These are phyloP conservation scores for Mormyrus proboscirostris DNA, from an alignment of 2,797 vertebrate genomes.

Conservation along the genomic window DNA sequence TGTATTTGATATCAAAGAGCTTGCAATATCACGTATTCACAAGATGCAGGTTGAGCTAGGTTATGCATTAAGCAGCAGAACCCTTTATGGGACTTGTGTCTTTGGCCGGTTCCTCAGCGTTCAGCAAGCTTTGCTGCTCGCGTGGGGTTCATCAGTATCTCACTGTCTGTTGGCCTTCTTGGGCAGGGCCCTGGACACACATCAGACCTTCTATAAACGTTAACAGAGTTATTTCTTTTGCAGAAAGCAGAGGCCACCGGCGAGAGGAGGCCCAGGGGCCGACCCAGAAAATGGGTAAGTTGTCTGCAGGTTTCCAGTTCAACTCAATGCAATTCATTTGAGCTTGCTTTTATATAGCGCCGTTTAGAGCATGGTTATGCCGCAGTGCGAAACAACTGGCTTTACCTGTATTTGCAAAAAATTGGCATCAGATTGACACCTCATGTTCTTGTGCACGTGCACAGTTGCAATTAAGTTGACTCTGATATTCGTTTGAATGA, in stretches of 20 bases:
- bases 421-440: not conserved
- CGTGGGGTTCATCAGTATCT: not conserved
- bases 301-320: not conserved
- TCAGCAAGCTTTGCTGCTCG: not conserved
- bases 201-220: not conserved
- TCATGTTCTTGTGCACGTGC: not conserved
- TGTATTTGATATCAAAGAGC: not conserved
- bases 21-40: not conserved
- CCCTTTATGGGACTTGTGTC: not conserved
- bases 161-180: not conserved
- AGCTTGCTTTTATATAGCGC: not conserved
- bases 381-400: not conserved
- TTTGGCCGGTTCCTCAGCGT: not conserved
- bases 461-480: not conserved
- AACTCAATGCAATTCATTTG: not conserved
- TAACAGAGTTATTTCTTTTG: conserved; percentile 25
- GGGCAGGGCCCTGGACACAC: not conserved
- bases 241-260: conserved; percentile 72
- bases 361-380: not conserved
- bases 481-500: not conserved
- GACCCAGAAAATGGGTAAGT: conserved; percentile 94
- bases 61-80: not conserved
- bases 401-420: not conserved
- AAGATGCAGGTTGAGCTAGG: not conserved
- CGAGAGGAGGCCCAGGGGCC: conserved; percentile 87